Percentiles rank a stretch among this genome's conserved stretches.
Conservation (phyloP, 2,888 invertebrate species). For the Caenorhabditis imperialis region DNA sequence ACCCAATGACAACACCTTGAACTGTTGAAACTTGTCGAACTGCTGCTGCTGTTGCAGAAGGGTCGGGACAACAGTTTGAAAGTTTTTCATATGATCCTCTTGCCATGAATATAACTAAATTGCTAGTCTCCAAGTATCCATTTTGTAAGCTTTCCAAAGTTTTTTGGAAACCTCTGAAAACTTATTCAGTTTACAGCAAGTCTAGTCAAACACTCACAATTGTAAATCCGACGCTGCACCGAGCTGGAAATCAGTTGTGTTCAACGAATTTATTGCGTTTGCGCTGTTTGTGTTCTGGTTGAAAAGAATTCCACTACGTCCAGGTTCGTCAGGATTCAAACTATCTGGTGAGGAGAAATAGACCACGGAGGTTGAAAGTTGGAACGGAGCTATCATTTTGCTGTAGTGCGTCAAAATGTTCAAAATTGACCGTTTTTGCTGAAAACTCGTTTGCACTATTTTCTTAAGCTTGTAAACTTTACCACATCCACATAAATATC, state of each 20-base stretch:
- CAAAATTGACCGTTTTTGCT: slow-evolving; percentile 27
- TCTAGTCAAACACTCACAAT: slow-evolving; percentile 13
- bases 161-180: slow-evolving; percentile 38
- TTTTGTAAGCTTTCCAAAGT: slow-evolving; percentile 16
- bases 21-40: slow-evolving; percentile 32
- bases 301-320: slow-evolving; percentile 27
- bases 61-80: slow-evolving; percentile 51
- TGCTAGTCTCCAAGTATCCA: slow-evolving; percentile 22
- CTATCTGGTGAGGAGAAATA: slow-evolving; percentile 49
- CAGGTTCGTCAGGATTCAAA: slow-evolving; percentile 18
- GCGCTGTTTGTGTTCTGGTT: slow-evolving; percentile 19
- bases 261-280: slow-evolving; percentile 22
- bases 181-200: background rate
- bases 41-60: slow-evolving; percentile 17
- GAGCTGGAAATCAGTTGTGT: slow-evolving; percentile 12
- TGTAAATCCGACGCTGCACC: slow-evolving; percentile 50
- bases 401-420: slow-evolving; percentile 28
- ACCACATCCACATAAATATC: slow-evolving; percentile 30
- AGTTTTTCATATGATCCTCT: slow-evolving; percentile 40
- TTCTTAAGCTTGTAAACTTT: background rate
- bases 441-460: slow-evolving; percentile 19
- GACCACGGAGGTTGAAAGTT: slow-evolving; percentile 42
- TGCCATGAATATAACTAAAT: slow-evolving; percentile 52
- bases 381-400: slow-evolving; percentile 23
- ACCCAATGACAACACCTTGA: slow-evolving; percentile 51